Conservation (phyloP, 2,113 vertebrate genomes). For the Aleadryas rufinucha region DNA sequence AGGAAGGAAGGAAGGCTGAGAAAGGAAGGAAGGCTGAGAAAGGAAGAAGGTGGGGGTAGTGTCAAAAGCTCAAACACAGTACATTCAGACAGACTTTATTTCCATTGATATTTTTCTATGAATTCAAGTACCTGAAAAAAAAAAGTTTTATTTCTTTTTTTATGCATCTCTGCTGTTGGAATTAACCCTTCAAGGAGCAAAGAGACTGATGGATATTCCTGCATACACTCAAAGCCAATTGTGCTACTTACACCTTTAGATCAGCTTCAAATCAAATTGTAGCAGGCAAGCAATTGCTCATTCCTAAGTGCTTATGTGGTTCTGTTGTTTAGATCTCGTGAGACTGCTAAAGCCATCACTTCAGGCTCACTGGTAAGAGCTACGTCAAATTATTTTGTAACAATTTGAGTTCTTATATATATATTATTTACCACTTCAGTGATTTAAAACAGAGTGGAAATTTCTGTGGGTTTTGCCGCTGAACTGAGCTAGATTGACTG, state of each 20-base stretch:
- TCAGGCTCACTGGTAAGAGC: neutral
- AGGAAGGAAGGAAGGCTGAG: neutral
- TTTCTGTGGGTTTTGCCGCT: neutral
- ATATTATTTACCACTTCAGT: constrained; percentile 17
- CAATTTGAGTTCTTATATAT: neutral
- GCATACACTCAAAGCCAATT: neutral
- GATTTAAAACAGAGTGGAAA: neutral
- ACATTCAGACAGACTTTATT: neutral
- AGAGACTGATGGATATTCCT: neutral
- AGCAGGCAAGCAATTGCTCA: neutral
- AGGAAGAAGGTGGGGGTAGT: neutral
- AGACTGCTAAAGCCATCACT: neutral
- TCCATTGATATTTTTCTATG: neutral
- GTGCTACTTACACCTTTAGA: neutral
- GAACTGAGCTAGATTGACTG: neutral
- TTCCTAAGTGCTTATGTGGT: neutral
- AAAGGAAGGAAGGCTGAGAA: neutral
- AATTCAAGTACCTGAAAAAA: neutral
- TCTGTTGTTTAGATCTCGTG: neutral
- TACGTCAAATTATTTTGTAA: constrained; percentile 21
- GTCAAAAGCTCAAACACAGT: neutral
- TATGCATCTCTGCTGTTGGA: neutral
- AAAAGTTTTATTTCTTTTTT: neutral
- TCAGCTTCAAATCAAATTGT: neutral
- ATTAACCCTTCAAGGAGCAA: neutral